A percentile compares a stretch with the other conserved stretches of the same genome.
Evolutionary conservation across 2,113 vertebrate species (phyloP).

Genomic region (Eonycteris spelaea): DNA sequence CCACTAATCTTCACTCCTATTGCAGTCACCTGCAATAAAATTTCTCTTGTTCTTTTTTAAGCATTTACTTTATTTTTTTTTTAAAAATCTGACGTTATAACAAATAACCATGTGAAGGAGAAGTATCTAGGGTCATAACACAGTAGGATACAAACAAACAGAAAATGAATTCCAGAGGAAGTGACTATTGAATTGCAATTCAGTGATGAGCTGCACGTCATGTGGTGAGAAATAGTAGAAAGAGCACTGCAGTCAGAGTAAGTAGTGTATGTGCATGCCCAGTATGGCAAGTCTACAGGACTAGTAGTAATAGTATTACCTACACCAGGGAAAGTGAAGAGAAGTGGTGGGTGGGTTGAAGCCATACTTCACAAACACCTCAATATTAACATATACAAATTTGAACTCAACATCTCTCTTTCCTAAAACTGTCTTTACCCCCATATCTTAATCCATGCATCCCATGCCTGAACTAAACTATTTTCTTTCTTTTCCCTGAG

Average conservation of each 20-base stretch:
- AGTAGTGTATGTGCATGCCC: background rate
- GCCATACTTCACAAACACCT: background rate
- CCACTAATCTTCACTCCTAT: background rate
- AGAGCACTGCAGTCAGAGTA: background rate
- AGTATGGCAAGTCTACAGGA: background rate
- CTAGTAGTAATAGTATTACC: accelerated
- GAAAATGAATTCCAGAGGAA: background rate
- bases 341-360: background rate
- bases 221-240: background rate
- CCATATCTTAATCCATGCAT: accelerated
- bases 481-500: background rate
- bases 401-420: background rate
- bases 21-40: background rate
- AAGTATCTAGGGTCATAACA: background rate
- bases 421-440: background rate
- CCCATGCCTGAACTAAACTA: background rate
- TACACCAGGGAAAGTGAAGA: background rate
- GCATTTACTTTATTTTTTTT: background rate
- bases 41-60: background rate
- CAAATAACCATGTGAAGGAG: background rate
- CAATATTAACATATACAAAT: background rate
- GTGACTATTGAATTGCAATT: background rate
- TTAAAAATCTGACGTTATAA: background rate
- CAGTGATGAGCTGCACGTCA: background rate
- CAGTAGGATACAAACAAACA: background rate